A percentile compares a stretch with the other conserved stretches of the same genome.
Conservation (phyloP, 2,888 invertebrate genomes). For the Caenorhabditis sulstoni region DNA sequence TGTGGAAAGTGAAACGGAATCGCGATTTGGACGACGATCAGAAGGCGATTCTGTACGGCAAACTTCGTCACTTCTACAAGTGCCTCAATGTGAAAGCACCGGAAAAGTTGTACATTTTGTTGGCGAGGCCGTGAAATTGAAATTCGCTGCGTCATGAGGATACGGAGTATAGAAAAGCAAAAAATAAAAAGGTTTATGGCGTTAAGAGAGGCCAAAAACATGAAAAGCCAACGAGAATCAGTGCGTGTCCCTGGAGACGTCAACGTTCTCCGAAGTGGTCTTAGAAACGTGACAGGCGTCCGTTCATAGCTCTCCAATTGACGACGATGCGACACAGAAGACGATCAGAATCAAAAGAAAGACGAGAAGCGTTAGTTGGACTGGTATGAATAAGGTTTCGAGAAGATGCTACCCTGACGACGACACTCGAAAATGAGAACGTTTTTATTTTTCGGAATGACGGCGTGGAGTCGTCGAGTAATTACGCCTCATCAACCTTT, state of each 20-base stretch:
- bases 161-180: no score
- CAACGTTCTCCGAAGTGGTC: background rate
- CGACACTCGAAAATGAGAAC: background rate
- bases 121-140: no score
- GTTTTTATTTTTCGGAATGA: conserved; percentile 10
- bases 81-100: conserved; percentile 53
- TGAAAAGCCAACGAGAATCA: no score
- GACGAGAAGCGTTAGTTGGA: background rate
- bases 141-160: no score
- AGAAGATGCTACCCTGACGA: no score
- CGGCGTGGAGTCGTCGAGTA: no score
- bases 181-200: no score
- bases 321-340: background rate
- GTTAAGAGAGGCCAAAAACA: no score
- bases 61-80: conserved; percentile 57
- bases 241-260: no score
- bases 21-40: conserved; percentile 16
- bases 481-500: background rate
- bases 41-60: conserved; percentile 36
- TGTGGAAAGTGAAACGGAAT: conserved; percentile 22
- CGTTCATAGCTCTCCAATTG: background rate
- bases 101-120: conserved; percentile 27
- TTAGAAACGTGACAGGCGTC: background rate
- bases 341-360: background rate
- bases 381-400: no score